A percentile compares a stretch with the other conserved stretches of the same genome.
These are phyloP conservation scores for Galendromus occidentalis DNA, from an alignment of 1,140 invertebrate species.

Conservation along the genomic window DNA sequence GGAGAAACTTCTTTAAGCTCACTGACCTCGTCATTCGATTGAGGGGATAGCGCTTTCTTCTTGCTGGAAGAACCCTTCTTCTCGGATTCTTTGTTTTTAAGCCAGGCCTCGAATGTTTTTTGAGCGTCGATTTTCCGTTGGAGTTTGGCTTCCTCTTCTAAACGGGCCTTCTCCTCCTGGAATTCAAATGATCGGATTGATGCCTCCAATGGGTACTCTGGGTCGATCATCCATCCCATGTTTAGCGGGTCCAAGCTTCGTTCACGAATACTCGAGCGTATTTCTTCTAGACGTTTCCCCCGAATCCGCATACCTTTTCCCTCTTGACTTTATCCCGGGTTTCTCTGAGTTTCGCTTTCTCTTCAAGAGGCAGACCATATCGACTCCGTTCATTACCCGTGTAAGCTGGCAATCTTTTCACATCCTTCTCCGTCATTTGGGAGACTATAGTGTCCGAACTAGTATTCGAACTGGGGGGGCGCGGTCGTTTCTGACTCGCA, in stretches of 20 bases:
- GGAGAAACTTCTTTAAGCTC: too few relatives aligned
- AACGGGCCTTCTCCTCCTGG: background rate
- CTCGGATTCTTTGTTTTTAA: background rate
- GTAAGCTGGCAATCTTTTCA: background rate
- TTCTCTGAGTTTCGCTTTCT: background rate
- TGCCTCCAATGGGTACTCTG: too few relatives aligned
- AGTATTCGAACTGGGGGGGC: background rate
- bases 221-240: too few relatives aligned
- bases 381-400: background rate
- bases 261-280: too few relatives aligned
- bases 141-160: background rate
- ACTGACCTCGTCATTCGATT: background rate
- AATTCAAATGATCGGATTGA: background rate
- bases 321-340: background rate
- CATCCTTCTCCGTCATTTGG: background rate
- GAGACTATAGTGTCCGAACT: background rate
- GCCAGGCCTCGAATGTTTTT: constrained; percentile 8
- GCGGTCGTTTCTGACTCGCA: background rate
- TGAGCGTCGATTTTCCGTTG: background rate
- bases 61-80: background rate
- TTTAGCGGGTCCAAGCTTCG: too few relatives aligned
- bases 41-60: background rate
- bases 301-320: background rate
- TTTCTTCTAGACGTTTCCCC: too few relatives aligned
- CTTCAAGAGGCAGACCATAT: background rate